These are phyloP conservation scores for Corvus hawaiiensis DNA, from an alignment of 2,113 vertebrate species.

Conservation along the genomic window DNA sequence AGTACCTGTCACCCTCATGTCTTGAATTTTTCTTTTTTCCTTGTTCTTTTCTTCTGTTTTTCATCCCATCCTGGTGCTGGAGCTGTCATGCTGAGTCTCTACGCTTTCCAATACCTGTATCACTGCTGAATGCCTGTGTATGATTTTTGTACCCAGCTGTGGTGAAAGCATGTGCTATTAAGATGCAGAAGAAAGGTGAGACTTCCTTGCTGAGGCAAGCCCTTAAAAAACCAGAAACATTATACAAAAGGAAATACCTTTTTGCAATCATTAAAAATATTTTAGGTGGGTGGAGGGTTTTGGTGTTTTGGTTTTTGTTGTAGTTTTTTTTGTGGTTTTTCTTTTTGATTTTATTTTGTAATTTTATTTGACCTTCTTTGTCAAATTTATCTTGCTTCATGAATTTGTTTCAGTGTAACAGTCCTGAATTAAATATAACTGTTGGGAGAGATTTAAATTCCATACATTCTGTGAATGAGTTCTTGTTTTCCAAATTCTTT, in stretches of 20 bases:
- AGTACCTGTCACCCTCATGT: background rate
- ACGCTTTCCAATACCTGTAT: background rate
- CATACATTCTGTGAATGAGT: background rate
- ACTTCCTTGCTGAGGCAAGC: background rate
- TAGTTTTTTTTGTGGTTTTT: too few species aligned
- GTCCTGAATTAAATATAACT: background rate
- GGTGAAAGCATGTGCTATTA: background rate
- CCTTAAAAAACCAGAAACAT: background rate
- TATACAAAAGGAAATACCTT: background rate
- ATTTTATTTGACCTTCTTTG: background rate
- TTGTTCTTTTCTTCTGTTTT: background rate
- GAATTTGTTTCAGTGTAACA: background rate
- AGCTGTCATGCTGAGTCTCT: background rate
- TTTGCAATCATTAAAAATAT: background rate
- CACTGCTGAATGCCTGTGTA: background rate
- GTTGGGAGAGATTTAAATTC: background rate
- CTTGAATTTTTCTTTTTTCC: background rate
- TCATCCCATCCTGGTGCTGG: background rate
- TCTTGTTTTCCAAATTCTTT: background rate
- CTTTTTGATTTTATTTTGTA: background rate
- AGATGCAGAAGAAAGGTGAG: background rate
- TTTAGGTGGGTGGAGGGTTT: background rate
- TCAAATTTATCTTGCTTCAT: background rate
- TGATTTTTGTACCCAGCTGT: constrained; percentile 19
- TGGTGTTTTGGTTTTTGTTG: background rate